Evolutionary conservation across 2,888 invertebrate species (phyloP).

Genomic region (Napeogenes inachia): DNA sequence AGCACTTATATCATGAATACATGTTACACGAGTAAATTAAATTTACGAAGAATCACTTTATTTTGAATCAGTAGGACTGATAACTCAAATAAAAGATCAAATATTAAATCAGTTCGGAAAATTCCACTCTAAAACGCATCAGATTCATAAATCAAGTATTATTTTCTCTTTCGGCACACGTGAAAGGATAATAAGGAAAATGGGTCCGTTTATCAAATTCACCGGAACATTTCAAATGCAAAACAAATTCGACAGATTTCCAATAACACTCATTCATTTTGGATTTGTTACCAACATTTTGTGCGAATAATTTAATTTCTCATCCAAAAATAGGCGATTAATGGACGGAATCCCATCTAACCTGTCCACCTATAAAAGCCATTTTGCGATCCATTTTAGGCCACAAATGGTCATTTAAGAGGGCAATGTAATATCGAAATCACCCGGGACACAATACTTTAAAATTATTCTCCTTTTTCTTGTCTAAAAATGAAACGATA

Average conservation of each 20-base stretch:
- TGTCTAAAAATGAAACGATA: not conserved
- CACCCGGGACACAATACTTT: constrained; percentile 30
- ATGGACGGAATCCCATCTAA: constrained; percentile 51
- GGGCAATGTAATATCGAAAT: constrained; percentile 52
- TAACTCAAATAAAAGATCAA: not conserved
- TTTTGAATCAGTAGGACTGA: not conserved
- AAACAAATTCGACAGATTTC: constrained; percentile 23
- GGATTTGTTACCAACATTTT: constrained; percentile 31
- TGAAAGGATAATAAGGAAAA: constrained; percentile 6
- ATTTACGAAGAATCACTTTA: not conserved
- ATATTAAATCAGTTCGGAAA: constrained; percentile 3
- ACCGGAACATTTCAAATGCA: constrained; percentile 13
- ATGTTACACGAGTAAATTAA: not conserved
- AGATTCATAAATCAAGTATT: constrained; percentile 5
- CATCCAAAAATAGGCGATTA: constrained; percentile 51
- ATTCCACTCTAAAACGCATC: not conserved
- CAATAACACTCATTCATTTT: constrained; percentile 23
- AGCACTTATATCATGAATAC: too few relatives aligned
- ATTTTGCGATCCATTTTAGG: constrained; percentile 62
- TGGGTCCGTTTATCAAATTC: constrained; percentile 5
- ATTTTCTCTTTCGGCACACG: constrained; percentile 5
- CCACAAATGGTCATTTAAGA: constrained; percentile 58
- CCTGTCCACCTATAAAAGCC: constrained; percentile 64
- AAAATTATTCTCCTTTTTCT: constrained; percentile 6
- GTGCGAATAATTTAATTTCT: constrained; percentile 60